Evolutionary conservation across 2,797 vertebrate genomes (phyloP).

Genomic region (Phyllotis vaccarum): DNA sequence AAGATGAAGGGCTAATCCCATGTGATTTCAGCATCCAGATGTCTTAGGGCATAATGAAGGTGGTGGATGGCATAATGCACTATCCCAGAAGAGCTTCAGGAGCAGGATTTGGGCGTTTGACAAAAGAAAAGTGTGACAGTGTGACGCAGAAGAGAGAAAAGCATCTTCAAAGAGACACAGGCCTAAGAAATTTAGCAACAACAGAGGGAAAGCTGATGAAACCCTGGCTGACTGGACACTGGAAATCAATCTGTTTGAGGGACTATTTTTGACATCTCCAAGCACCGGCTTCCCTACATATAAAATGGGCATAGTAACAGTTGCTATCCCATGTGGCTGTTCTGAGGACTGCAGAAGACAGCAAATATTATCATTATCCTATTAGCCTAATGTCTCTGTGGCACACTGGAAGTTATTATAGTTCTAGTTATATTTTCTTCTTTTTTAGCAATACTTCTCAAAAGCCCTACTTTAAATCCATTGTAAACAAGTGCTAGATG

Average conservation of each 20-base stretch:
- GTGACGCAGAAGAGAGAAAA: not conserved
- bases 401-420: not conserved
- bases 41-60: not conserved
- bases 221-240: not conserved
- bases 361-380: not conserved
- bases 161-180: not conserved
- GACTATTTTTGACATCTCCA: not conserved
- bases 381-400: not conserved
- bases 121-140: not conserved
- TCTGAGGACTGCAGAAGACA: not conserved
- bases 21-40: not conserved
- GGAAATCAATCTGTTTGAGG: not conserved
- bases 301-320: not conserved
- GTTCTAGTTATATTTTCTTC: constrained; percentile 19
- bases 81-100: not conserved
- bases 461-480: constrained; percentile 48
- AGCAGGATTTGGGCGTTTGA: not conserved
- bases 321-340: not conserved
- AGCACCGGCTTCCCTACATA: not conserved
- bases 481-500: constrained; percentile 30
- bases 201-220: not conserved
- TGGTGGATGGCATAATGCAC: not conserved
- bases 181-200: not conserved
- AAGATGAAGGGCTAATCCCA: not conserved
- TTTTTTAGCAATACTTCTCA: constrained; percentile 47